Conservation (phyloP, 2,888 invertebrate genomes). For the Mycalesis mineus region DNA sequence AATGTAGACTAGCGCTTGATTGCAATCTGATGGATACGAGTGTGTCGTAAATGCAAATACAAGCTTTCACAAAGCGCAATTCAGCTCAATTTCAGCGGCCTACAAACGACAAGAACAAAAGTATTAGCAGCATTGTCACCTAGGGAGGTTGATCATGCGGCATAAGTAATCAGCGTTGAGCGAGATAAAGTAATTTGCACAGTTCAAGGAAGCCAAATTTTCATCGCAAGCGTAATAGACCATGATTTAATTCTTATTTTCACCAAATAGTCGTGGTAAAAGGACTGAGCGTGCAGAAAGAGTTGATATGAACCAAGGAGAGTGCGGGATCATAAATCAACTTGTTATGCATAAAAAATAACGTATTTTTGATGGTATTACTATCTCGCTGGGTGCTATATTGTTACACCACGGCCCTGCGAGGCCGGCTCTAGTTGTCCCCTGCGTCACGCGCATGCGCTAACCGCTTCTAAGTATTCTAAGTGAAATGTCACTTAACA, state of each 20-base stretch:
- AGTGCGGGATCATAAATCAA: too few relatives aligned
- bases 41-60: constrained; percentile 30
- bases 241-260: too few relatives aligned
- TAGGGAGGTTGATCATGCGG: constrained; percentile 42
- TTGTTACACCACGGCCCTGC: not conserved
- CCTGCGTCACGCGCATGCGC: constrained; percentile 23
- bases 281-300: too few relatives aligned
- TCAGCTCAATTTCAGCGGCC: constrained; percentile 56
- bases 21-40: constrained; percentile 22
- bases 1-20: too few relatives aligned
- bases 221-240: too few relatives aligned
- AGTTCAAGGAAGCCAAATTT: too few relatives aligned
- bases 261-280: too few relatives aligned
- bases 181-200: too few relatives aligned
- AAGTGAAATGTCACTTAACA: constrained; percentile 34
- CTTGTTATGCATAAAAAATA: too few relatives aligned
- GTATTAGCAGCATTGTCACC: constrained; percentile 62
- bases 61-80: constrained; percentile 59
- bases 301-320: too few relatives aligned
- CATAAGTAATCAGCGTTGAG: constrained; percentile 13
- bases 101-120: constrained; percentile 58
- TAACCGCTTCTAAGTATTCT: constrained; percentile 36
- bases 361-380: too few relatives aligned
- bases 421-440: constrained; percentile 16
- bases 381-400: not conserved